Evolutionary conservation across 2,113 vertebrate genomes (phyloP).

Genomic region (Pica pica): DNA sequence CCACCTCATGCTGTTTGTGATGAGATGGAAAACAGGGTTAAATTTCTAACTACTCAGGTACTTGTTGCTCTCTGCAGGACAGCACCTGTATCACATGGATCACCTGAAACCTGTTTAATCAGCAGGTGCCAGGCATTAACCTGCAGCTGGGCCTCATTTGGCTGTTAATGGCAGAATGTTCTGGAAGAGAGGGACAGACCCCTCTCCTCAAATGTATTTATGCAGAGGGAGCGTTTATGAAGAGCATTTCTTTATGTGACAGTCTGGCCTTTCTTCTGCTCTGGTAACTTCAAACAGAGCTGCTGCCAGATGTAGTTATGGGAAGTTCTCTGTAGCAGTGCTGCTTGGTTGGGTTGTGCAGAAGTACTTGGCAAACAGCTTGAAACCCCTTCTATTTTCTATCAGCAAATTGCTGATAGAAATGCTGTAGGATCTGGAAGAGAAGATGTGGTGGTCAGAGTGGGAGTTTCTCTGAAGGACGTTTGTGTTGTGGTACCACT

Average conservation of each 20-base stretch:
- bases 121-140: background rate
- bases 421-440: background rate
- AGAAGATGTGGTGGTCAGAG: background rate
- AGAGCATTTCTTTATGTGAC: rapidly evolving
- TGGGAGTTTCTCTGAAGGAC: background rate
- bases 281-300: background rate
- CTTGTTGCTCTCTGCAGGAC: background rate
- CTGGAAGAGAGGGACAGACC: background rate
- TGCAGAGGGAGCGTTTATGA: background rate
- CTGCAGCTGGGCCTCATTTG: background rate
- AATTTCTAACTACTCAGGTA: background rate
- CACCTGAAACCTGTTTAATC: background rate
- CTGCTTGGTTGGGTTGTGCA: background rate
- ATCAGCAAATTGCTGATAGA: background rate
- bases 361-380: background rate
- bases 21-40: background rate
- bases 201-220: background rate
- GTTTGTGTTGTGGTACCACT: background rate
- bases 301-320: background rate
- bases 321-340: background rate
- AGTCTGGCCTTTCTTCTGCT: background rate
- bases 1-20: rapidly evolving
- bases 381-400: background rate
- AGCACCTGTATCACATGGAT: background rate
- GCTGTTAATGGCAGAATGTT: background rate